Evolutionary conservation across 2,888 invertebrate genomes (phyloP).

Genomic region (Leptinotarsa haldemani): DNA sequence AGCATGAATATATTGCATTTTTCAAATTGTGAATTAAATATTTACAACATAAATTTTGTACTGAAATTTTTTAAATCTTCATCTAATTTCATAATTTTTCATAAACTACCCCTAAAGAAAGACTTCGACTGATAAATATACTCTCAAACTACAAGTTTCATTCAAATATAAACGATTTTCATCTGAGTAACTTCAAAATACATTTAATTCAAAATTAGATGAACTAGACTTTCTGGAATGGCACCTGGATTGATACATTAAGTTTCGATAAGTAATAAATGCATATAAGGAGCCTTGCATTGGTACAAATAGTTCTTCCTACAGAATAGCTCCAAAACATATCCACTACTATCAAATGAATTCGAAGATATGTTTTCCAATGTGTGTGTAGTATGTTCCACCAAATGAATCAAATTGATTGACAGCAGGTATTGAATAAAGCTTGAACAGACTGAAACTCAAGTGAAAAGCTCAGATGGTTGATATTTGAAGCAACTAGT

Average conservation of each 20-base stretch:
- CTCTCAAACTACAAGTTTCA: background rate
- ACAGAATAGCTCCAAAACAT: background rate
- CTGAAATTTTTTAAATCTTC: too few species aligned
- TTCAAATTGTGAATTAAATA: too few species aligned
- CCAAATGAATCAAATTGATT: too few species aligned
- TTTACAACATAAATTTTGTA: too few species aligned
- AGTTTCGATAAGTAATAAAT: background rate
- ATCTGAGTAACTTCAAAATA: background rate
- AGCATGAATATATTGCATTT: too few species aligned
- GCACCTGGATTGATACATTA: slow-evolving; percentile 10
- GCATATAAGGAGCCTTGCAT: background rate
- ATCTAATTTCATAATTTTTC: too few species aligned
- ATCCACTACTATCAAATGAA: background rate
- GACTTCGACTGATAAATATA: too few species aligned
- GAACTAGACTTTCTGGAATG: background rate
- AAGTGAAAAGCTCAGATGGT: background rate
- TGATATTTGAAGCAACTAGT: background rate
- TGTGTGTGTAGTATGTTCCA: too few species aligned
- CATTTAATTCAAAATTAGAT: background rate
- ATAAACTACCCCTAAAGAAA: too few species aligned
- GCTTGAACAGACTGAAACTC: too few species aligned
- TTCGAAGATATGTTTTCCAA: background rate
- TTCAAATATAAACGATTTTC: background rate
- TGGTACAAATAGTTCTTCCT: background rate
- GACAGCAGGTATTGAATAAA: too few species aligned